Base-by-base conservation (phyloP, 2,888 invertebrate genomes). In the Drosophila mercatorum region DNA sequence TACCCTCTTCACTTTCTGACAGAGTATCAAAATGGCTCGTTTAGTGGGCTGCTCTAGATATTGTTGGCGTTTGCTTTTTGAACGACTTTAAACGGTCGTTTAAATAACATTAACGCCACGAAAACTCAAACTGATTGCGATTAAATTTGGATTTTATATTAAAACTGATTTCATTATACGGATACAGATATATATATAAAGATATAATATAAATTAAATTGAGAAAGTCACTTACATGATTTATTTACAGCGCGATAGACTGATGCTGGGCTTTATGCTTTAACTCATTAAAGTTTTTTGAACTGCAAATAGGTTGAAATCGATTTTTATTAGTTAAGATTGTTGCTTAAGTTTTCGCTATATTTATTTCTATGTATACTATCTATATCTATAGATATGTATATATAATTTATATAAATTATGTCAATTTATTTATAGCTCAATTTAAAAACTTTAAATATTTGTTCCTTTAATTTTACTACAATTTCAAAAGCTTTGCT, bases 21-120 rank as follows among this genome's bases (percentile, higher is more conserved):
- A 5, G 5, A 10, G 49, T 5, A 34, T n/a, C 4, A 10, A 49
- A n/a, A n/a, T 31, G 31, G n/a, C 49, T 31, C 17, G 34, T 17
- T 17, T 34, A 17, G 49, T 51, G 31, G 31, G 31, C 34, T 31
- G 49, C 11, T 51, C 49, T 34, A 41, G 22, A 69, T 64, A 59
- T 74, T 52, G 5, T 34, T 36, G 22, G 36, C 22, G 22, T 51
- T 51, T 51, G 26, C 17, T 34, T 17, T 34, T 34, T 51, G 11
- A 51, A 51, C 3, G 34, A 5, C 31, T 51, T 31, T 51, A 34
- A 34, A 51, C 17, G 34, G 34, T 51, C n/a, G 31, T 49, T 49
- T 49, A 34, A 49, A 49, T 10, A 31, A n/a, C 49, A 31, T 31
- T 31, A 49, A n/a, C 2, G 17, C 17, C 17, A 34, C 34, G 17